These are phyloP conservation scores for Chromoteleia sp. DNA, from an alignment of 2,888 invertebrate genomes.

Conservation along the genomic window DNA sequence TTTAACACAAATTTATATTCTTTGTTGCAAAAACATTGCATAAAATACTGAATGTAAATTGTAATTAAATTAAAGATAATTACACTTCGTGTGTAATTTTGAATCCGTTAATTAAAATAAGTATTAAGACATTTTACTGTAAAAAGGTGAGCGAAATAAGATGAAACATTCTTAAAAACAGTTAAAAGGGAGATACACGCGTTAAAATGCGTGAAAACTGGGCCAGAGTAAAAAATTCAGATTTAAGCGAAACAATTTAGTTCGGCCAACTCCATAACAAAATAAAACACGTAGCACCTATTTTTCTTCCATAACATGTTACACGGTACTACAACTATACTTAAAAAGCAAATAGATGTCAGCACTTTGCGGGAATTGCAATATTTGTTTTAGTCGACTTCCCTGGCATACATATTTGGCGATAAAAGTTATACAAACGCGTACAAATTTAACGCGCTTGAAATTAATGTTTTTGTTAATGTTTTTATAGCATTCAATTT, in stretches of 20 bases:
- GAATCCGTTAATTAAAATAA: no score
- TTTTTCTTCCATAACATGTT: conserved; percentile 38
- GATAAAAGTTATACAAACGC: conserved; percentile 54
- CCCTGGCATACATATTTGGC: conserved; percentile 8
- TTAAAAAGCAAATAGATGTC: conserved; percentile 61
- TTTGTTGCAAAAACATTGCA: no score
- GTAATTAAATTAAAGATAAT: no score
- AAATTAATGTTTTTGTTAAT: conserved; percentile 57
- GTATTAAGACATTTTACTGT: no score
- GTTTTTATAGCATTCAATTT: conserved; percentile 53
- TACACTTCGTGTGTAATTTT: no score
- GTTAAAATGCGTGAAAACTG: not conserved
- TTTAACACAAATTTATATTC: no score
- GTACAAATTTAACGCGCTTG: conserved; percentile 49
- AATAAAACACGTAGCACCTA: conserved; percentile 27
- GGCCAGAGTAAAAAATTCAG: conserved; percentile 12
- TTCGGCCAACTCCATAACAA: conserved; percentile 30
- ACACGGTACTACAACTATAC: conserved; percentile 16
- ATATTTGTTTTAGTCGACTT: conserved; percentile 51
- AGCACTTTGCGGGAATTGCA: conserved; percentile 48
- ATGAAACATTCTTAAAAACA: no score
- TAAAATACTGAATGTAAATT: no score
- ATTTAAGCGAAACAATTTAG: conserved; percentile 34
- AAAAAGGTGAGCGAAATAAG: no score
- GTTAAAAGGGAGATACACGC: not conserved